Evolutionary conservation across 2,797 vertebrate genomes (phyloP), one percentile per base, ranked within the genome.

Genomic region (Anas acuta): DNA sequence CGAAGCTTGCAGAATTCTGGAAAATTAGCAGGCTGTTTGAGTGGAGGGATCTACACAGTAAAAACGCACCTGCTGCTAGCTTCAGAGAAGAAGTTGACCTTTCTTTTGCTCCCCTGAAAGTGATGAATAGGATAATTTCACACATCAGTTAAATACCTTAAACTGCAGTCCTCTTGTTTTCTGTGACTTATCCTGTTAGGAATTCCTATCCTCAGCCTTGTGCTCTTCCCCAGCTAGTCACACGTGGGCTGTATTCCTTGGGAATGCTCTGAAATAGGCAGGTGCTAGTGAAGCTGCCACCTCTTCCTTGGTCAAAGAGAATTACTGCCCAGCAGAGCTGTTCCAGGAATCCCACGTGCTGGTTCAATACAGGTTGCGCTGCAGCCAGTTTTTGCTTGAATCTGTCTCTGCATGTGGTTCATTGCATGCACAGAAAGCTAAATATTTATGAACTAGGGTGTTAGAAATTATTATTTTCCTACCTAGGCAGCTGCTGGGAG

Each of bases 391-490:
- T 82, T 82, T 66, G 19, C 60, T 95, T 91, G 71, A 74, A 69
- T 96, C 92, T 90, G 37, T 89, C 83, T 93, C 89, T 66, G 80
- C 82, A 87, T 28, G 7, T 87, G 82, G 43, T 89, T 93, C 74
- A n/a, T 81, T 2, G 69, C 80, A 84, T 90, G 85, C 62, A 67
- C 71, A 82, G 75, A 89, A 89, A 79, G 70, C 87, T 93, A 95
- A 95, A 95, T 92, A 85, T 93, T 96, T 93, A 85, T 96, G 90
- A 92, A 89, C 75, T 39, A 73, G 64, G 60, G 71, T 54, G 69
- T 92, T 94, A 94, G 86, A 96, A 96, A 95, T 95, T 49, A 94
- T 93, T 95, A 89, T 95, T 96, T 96, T 93, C 78, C 82, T 90
- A 89, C 83, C 69, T 70, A 94, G 81, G 75, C 91, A 93, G 88